Base-by-base conservation (phyloP, 1,140 invertebrate genomes). In the Diorhabda sublineata region DNA sequence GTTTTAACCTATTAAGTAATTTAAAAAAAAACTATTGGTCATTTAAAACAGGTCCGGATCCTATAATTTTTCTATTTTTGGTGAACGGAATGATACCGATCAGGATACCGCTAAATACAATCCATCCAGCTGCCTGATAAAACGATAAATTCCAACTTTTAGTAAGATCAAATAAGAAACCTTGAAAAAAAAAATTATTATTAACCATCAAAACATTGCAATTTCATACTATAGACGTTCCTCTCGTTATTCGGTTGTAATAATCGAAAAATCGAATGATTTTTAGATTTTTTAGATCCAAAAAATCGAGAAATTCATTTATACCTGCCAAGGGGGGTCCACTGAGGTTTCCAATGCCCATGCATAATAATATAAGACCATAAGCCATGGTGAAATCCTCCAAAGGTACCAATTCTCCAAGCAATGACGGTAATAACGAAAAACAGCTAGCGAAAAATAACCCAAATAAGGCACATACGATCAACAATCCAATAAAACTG, bases 301-400 rank as follows among this genome's bases (percentile, higher is more conserved):
- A 26, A 26, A 26, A 26, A 26, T 26, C 26, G 26, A 26, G 26
- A 26, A 26, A 26, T 63, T 45, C 43, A 63, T 63, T 63, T 66
- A 70, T 72, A 83, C 87, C 87, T 69, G 86, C 86, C 74, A 88
- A 81, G 3, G 87, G 87, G 6, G 87, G 87, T 45, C 87, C 87
- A 45, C 82, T 79, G 45, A 88, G 78, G 81, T 87, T 86, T 47
- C 87, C 87, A 68, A 88, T 81, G 3, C 95, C 95, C 82, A 96
- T 92, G 75, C 94, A 92, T 9, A 97, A 81, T 41, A 96, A 82
- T 58, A 93, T 88, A 47, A 97, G 82, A 45, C 95, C 95, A 80
- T 97, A 97, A 5, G 92, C 93, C 74, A 90, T 91, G 2, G 94
- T 95, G 78, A 97, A 95, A 60, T 86, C 83, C 60, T 93, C 91